Evolutionary conservation across 2,113 vertebrate species (phyloP), one percentile per base, ranked within the genome.

Genomic region (Campylomormyrus numenius): DNA sequence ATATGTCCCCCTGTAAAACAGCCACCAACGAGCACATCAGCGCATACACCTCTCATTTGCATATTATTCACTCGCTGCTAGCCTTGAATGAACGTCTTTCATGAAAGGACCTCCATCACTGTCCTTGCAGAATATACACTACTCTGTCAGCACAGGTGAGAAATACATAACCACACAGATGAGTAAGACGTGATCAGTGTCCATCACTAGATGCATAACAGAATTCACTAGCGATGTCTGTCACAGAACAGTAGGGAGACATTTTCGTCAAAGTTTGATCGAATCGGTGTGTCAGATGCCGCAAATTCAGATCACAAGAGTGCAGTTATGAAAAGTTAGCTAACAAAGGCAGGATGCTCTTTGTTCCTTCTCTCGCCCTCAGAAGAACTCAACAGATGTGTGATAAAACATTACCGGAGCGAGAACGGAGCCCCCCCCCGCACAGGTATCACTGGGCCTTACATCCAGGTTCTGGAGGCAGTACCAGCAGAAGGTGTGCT

Each of bases 401-500:
- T 3, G n/a, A 66, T 66, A 3, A 66, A 66, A 66, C n/a, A 66
- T 66, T 66, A 11, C 3, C n/a, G 2, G 62, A 66, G 62, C 9
- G n/a, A 66, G 9, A 66, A 66, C 0, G 0, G n/a, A 27, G 3
- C n/a, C 9, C n/a, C 24, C 53, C 24, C 58, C 24, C 4, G 3
- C 27, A 39, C 31, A 42, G 74, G 74, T 42, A 42, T 5, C 35
- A 2, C 74, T 6, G 17, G 74, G 48, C 96, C 98, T 98, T 93
- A 99, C 98, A 11, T 99, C 98, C 94, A 99, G 92, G 89, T 97
- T 98, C 94, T 99, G 98, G 86, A 99, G 96, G 86, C 98, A 99
- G 94, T 99, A 98, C 98, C 98, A 99, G 95, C 98, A 99, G 93
- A 99, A 99, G 0, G 98, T 99, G 94, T 99, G 98, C 90, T 98